phyloP scores from a whole-genome alignment of 2,113 vertebrate genomes.

The Forbesichthys papilliferus region DNA sequence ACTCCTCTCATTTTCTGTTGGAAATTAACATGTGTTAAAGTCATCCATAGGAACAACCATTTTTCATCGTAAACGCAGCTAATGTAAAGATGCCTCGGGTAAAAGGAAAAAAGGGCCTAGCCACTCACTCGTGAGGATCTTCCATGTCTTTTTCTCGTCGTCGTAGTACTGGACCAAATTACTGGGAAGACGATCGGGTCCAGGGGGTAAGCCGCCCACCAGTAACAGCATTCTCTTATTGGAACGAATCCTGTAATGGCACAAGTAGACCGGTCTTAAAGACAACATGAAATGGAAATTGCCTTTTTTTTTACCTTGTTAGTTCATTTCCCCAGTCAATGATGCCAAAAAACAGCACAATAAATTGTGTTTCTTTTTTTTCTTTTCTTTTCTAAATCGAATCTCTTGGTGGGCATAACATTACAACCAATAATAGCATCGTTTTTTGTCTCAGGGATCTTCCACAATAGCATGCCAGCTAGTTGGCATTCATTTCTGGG shows the following conservation, averaged over 20 bases:
- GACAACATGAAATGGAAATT: conserved; percentile 6
- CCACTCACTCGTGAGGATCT: conserved; percentile 99
- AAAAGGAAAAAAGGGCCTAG: conserved; percentile 31
- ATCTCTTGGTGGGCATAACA: too few species aligned
- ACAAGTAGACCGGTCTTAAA: conserved; percentile 38
- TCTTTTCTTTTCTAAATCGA: too few species aligned
- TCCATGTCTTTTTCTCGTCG: conserved; percentile 99
- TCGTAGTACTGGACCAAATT: conserved; percentile 99
- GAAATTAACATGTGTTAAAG: conserved; percentile 69
- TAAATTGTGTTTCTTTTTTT: too few species aligned
- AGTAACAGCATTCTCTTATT: conserved; percentile 97
- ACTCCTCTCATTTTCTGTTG: conserved; percentile 67
- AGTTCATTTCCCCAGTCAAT: too few species aligned
- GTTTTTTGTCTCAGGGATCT: too few species aligned
- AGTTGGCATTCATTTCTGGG: too few species aligned
- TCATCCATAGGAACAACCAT: conserved; percentile 66
- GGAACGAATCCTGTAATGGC: conserved; percentile 93
- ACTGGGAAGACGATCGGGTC: conserved; percentile 98
- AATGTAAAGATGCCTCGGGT: conserved; percentile 50
- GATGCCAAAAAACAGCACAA: too few species aligned
- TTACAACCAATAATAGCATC: too few species aligned
- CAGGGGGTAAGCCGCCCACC: conserved; percentile 96
- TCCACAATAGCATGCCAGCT: too few species aligned
- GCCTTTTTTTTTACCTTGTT: too few species aligned
- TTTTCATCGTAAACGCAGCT: conserved; percentile 56